Evolutionary conservation across 2,888 invertebrate genomes (phyloP).

Genomic region (Nemapogon koenigi): DNA sequence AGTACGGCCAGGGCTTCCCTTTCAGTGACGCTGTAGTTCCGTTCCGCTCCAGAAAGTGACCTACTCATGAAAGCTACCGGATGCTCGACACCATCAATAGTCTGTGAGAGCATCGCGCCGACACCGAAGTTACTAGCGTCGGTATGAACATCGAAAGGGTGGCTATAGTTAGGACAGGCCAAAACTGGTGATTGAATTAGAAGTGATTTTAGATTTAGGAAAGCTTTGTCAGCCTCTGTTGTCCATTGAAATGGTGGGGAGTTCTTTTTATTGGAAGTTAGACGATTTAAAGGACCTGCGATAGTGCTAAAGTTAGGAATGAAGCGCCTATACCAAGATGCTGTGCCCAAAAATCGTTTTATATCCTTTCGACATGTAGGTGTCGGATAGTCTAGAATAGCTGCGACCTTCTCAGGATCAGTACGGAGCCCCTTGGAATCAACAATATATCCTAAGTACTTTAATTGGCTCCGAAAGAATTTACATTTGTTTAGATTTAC

Average conservation of each 20-base stretch:
- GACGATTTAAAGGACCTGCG: slow-evolving; percentile 13
- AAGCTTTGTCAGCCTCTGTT: slow-evolving; percentile 10
- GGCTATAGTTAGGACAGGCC: slow-evolving; percentile 8
- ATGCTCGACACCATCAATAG: background rate
- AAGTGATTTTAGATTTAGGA: slow-evolving; percentile 7
- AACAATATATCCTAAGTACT: slow-evolving; percentile 17
- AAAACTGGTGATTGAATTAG: slow-evolving; percentile 11
- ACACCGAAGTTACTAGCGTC: slow-evolving; percentile 9
- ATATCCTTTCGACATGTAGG: slow-evolving; percentile 18
- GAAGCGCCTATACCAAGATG: slow-evolving; percentile 20
- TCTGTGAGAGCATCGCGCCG: slow-evolving; percentile 11
- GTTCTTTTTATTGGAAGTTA: slow-evolving; percentile 18
- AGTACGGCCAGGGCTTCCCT: slow-evolving; percentile 21
- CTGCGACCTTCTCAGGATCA: slow-evolving; percentile 20
- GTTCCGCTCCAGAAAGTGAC: slow-evolving; percentile 8
- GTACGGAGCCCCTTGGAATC: slow-evolving; percentile 19
- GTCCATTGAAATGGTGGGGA: slow-evolving; percentile 18
- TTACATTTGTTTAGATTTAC: background rate
- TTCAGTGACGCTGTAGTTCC: slow-evolving; percentile 20
- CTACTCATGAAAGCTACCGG: slow-evolving; percentile 17
- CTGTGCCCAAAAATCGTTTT: slow-evolving; percentile 19
- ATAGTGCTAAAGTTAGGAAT: slow-evolving; percentile 18
- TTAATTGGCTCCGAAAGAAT: background rate
- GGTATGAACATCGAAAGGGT: slow-evolving; percentile 11
- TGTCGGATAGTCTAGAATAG: slow-evolving; percentile 18